A percentile compares a stretch with the other conserved stretches of the same genome.
Conservation (phyloP, 2,888 invertebrate genomes). For the Coelopa pilipes region DNA sequence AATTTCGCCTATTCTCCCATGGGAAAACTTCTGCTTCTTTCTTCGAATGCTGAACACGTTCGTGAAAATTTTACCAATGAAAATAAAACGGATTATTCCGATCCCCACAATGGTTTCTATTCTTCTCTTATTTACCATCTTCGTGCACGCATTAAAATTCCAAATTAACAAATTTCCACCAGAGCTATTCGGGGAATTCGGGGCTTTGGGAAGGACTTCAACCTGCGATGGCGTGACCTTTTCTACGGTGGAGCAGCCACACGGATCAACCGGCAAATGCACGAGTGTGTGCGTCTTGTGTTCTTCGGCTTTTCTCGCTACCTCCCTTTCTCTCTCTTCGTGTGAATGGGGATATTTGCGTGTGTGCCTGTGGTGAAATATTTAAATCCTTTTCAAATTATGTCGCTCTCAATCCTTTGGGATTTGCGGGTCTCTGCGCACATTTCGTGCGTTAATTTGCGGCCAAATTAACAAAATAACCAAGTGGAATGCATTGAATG, state of each 20-base stretch:
- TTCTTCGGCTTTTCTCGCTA: too few relatives aligned
- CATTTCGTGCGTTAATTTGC: background rate
- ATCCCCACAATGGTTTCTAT: background rate
- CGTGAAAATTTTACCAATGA: too few relatives aligned
- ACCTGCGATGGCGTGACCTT: background rate
- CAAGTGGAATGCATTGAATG: too few relatives aligned
- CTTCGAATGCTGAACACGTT: too few relatives aligned
- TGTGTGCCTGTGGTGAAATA: background rate
- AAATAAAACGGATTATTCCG: too few relatives aligned
- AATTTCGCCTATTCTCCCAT: too few relatives aligned
- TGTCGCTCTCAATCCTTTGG: slow-evolving; percentile 2
- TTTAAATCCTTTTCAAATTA: slow-evolving; percentile 20
- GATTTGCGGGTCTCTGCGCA: slow-evolving; percentile 4
- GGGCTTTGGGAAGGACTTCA: too few relatives aligned
- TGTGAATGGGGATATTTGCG: too few relatives aligned
- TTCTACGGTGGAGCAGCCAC: background rate
- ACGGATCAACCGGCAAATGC: background rate
- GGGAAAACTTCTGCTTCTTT: too few relatives aligned
- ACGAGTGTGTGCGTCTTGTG: background rate
- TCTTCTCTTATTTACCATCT: background rate
- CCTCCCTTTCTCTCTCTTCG: too few relatives aligned
- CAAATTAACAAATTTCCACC: slow-evolving; percentile 3
- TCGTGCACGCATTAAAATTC: background rate
- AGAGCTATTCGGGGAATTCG: background rate
- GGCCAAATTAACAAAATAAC: slow-evolving; percentile 2